Evolutionary conservation across 2,113 vertebrate species (phyloP).

Genomic region (Petroica traversi): DNA sequence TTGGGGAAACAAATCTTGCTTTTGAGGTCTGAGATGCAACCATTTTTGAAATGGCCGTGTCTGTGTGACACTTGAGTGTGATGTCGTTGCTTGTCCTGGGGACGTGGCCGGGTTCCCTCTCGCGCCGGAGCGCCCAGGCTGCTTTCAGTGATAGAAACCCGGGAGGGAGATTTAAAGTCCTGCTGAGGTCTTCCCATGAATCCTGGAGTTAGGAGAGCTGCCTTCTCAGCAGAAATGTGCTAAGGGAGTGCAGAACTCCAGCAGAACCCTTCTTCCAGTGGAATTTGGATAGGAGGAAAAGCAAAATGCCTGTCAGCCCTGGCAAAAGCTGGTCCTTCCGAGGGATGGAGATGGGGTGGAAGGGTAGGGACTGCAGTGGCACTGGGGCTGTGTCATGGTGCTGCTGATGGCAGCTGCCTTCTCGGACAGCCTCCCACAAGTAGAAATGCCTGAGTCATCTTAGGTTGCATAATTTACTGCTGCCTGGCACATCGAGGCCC

Average conservation of each 20-base stretch:
- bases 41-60: slow-evolving; percentile 54
- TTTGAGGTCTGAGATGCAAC: slow-evolving; percentile 31
- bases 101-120: neutral
- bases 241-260: neutral
- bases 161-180: neutral
- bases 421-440: neutral
- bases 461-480: neutral
- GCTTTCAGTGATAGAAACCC: neutral
- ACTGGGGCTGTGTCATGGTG: neutral
- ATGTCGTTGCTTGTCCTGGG: neutral
- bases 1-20: neutral
- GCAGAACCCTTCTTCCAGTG: neutral
- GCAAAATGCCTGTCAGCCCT: neutral
- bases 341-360: neutral
- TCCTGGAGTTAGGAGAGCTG: neutral
- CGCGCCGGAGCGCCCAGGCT: neutral
- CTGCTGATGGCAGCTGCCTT: neutral
- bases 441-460: neutral
- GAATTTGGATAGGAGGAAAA: neutral
- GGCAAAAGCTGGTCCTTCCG: neutral
- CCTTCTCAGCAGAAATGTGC: neutral
- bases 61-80: slow-evolving; percentile 17
- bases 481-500: neutral
- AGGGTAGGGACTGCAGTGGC: rapidly evolving
- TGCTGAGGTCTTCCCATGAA: neutral